phyloP scores from a whole-genome alignment of 1,140 invertebrate genomes.

The Aphelenchoides avenae region DNA sequence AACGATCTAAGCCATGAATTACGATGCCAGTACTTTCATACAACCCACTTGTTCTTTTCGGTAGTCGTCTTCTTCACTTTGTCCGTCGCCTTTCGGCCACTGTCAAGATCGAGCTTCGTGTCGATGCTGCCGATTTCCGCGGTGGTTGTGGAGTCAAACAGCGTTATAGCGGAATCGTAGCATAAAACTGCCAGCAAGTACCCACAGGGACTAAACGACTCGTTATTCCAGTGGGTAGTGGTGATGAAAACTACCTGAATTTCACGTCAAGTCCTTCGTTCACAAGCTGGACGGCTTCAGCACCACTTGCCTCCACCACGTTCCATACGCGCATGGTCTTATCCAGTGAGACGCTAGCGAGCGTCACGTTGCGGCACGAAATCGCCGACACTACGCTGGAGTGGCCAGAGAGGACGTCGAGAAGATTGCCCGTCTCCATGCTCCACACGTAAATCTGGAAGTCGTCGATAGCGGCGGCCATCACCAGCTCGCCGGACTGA shows the following conservation, averaged over 20 bases:
- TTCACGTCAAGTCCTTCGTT: constrained; percentile 45
- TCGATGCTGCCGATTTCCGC: constrained; percentile 37
- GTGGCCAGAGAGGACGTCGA: constrained; percentile 33
- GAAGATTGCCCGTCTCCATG: constrained; percentile 33
- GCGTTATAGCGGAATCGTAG: constrained; percentile 37
- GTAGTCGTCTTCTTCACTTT: constrained; percentile 34
- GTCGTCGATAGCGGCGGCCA: constrained; percentile 30
- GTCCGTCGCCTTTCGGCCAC: constrained; percentile 22
- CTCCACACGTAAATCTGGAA: constrained; percentile 45
- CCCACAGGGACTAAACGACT: constrained; percentile 31
- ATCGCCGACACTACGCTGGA: constrained; percentile 23
- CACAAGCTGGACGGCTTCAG: constrained; percentile 36
- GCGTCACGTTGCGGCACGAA: constrained; percentile 9
- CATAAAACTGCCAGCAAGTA: constrained; percentile 36
- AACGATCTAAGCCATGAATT: constrained; percentile 30
- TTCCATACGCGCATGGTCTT: constrained; percentile 46
- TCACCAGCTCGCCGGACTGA: constrained; percentile 35
- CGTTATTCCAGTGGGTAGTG: no score
- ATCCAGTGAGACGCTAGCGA: constrained; percentile 37
- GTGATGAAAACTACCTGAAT: constrained; percentile 39
- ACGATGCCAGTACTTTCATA: constrained; percentile 2
- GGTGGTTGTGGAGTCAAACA: constrained; percentile 30
- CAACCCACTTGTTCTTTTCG: constrained; percentile 39
- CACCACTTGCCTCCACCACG: constrained; percentile 22
- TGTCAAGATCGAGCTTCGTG: constrained; percentile 41